These are phyloP conservation scores for Fragum sueziense DNA, from an alignment of 2,888 invertebrate genomes.

Conservation along the genomic window DNA sequence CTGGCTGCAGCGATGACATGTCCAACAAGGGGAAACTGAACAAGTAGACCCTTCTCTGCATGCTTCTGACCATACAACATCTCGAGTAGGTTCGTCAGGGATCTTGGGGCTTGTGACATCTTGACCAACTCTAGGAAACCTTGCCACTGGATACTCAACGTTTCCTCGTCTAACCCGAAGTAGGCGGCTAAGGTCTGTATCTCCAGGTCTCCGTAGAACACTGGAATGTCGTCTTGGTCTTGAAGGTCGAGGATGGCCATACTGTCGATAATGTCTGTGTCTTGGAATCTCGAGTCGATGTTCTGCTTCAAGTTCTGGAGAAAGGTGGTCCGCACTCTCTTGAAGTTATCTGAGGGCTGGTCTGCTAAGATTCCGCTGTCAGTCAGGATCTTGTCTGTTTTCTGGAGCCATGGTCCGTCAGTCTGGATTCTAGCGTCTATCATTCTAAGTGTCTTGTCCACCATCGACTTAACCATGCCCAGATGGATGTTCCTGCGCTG, in stretches of 20 bases:
- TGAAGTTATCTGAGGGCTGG: not conserved
- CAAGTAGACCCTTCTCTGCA: conserved; percentile 12
- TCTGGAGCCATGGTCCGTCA: conserved; percentile 36
- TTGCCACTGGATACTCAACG: conserved; percentile 33
- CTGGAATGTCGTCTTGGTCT: conserved; percentile 1
- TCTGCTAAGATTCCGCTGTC: conserved; percentile 8
- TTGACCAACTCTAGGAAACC: conserved; percentile 30
- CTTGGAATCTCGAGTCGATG: conserved; percentile 15
- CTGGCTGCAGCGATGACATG: too few relatives aligned
- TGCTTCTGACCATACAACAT: conserved; percentile 2
- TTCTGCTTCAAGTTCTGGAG: conserved; percentile 20
- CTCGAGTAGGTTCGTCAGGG: not conserved
- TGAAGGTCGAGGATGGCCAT: conserved; percentile 35
- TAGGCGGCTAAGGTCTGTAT: conserved; percentile 26
- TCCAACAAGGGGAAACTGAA: conserved; percentile 10
- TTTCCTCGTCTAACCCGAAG: conserved; percentile 32
- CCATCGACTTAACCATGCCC: not conserved
- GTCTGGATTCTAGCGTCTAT: conserved; percentile 7
- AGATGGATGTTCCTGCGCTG: conserved; percentile 11
- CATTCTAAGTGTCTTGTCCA: conserved; percentile 35
- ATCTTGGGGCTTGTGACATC: not conserved
- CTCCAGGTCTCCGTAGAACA: conserved; percentile 31
- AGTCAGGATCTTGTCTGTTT: conserved; percentile 18
- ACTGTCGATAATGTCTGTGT: conserved; percentile 34
- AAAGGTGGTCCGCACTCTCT: conserved; percentile 6